These are phyloP conservation scores for Drosophila kohkoa DNA, from an alignment of 1,140 invertebrate genomes.

Conservation along the genomic window DNA sequence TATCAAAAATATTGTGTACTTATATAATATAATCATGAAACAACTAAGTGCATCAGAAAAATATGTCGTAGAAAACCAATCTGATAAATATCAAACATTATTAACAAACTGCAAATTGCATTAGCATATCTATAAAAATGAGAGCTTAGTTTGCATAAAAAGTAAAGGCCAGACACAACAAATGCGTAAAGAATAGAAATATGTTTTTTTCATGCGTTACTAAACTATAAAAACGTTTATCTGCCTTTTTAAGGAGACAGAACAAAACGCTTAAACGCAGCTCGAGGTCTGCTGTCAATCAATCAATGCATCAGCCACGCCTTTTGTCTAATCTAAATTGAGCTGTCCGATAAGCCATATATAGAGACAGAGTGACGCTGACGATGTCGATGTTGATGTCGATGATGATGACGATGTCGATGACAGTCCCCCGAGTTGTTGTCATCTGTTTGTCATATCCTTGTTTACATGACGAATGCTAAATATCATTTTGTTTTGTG, in stretches of 20 bases:
- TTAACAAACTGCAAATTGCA: no score
- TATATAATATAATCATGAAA: no score
- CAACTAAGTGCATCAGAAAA: no score
- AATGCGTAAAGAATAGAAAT: background rate
- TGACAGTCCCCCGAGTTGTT: conserved; percentile 62
- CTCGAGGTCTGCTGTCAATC: conserved; percentile 59
- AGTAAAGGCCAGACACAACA: no score
- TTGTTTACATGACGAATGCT: conserved; percentile 52
- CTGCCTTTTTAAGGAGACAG: conserved; percentile 3
- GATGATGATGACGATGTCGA: conserved; percentile 14
- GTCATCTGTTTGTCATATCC: conserved; percentile 61
- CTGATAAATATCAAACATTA: no score
- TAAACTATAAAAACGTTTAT: background rate
- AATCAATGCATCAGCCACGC: conserved; percentile 43
- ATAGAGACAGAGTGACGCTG: background rate
- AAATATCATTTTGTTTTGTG: conserved; percentile 46
- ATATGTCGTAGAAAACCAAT: no score
- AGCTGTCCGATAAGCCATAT: conserved; percentile 54
- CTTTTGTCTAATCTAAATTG: conserved; percentile 51
- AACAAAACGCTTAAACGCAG: background rate
- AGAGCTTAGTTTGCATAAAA: no score
- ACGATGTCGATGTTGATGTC: background rate
- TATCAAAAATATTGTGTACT: no score
- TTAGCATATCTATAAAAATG: no score
- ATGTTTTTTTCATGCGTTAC: background rate